phyloP scores from a whole-genome alignment of 37 sponge, comb jelly and placozoan species.

The Spongia lamella region DNA sequence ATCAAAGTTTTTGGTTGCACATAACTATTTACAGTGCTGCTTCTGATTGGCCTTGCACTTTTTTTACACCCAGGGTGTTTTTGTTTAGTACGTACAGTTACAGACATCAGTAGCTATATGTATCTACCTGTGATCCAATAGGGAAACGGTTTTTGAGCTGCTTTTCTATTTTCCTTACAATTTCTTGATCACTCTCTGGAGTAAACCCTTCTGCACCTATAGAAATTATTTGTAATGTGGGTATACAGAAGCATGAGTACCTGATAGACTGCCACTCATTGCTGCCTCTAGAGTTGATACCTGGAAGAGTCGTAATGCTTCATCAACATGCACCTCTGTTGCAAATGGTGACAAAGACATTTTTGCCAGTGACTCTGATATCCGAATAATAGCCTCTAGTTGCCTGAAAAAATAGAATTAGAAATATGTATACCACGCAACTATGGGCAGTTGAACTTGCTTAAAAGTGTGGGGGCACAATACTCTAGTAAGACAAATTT shows the following conservation, averaged over 20 bases:
- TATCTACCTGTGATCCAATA: constrained; percentile 80
- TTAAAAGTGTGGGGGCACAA: too few species aligned
- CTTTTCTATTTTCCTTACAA: constrained; percentile 83
- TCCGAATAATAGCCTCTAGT: constrained; percentile 94
- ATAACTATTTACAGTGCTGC: too few species aligned
- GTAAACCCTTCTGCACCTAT: constrained; percentile 95
- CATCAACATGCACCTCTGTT: constrained; percentile 90
- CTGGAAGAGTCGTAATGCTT: constrained; percentile 96
- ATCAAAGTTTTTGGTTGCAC: too few species aligned
- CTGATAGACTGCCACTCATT: constrained; percentile 83
- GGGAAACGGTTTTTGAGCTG: constrained; percentile 96
- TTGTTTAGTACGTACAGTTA: too few species aligned
- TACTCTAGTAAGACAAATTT: too few species aligned
- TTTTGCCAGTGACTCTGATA: constrained; percentile 96
- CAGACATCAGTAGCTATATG: too few species aligned
- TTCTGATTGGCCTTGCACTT: too few species aligned
- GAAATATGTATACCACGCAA: background rate
- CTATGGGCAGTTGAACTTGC: too few species aligned
- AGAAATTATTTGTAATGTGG: background rate
- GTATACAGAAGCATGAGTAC: constrained; percentile 13
- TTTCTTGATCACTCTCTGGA: constrained; percentile 87
- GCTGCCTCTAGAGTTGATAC: constrained; percentile 98
- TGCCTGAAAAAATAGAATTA: constrained; percentile 57
- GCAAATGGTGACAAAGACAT: constrained; percentile 94
- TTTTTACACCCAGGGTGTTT: too few species aligned